Conservation (phyloP, 2,888 invertebrate species). For the Aphrophora alni region DNA sequence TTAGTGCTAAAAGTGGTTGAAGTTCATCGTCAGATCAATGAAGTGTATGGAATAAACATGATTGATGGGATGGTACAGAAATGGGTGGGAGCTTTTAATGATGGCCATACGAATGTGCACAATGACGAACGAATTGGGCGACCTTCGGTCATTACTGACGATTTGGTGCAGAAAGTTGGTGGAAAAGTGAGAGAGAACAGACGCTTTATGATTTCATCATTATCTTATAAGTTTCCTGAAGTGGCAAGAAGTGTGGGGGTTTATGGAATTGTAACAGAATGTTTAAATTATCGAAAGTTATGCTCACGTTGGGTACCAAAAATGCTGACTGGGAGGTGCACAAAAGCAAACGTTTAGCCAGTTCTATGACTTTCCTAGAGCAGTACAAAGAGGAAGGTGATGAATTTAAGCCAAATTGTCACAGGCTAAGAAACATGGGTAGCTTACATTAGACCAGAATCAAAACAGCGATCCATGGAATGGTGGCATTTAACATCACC, state of each 20-base stretch:
- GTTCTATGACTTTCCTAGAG: conserved; percentile 41
- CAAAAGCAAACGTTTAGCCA: conserved; percentile 41
- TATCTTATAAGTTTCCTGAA: neutral
- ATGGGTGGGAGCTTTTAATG: too few relatives aligned
- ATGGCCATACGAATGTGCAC: too few relatives aligned
- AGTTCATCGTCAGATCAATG: neutral
- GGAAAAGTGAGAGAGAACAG: too few relatives aligned
- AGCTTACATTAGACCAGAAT: conserved; percentile 39
- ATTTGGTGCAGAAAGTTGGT: neutral
- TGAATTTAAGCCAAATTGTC: conserved; percentile 43
- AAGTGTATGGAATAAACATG: neutral
- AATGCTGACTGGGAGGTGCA: conserved; percentile 45
- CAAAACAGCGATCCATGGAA: too few relatives aligned
- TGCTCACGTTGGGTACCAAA: conserved; percentile 46
- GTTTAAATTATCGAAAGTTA: conserved; percentile 45
- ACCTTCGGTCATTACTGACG: neutral
- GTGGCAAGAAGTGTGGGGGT: neutral
- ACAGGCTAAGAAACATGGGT: conserved; percentile 38
- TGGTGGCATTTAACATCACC: conserved; percentile 26
- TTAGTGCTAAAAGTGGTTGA: neutral
- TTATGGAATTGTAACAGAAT: conserved; percentile 43
- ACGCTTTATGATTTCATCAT: neutral
- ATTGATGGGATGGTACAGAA: too few relatives aligned
- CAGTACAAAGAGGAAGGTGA: conserved; percentile 45
- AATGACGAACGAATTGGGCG: neutral